Base-by-base conservation (phyloP, 2,888 invertebrate genomes). In the Epinotia bilunana region DNA sequence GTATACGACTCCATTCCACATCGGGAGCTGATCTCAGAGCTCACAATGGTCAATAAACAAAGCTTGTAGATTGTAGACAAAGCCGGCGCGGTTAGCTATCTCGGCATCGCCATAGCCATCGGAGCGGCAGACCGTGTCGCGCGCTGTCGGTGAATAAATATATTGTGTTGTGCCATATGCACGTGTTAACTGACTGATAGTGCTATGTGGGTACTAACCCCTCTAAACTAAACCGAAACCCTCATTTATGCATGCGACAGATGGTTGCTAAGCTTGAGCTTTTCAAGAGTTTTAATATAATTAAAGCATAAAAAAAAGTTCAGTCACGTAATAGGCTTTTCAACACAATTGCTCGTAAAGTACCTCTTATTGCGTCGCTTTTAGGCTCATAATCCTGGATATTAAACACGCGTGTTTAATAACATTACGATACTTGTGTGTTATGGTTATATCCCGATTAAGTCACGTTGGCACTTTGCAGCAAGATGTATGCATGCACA, bases 11-110 rank as follows among this genome's bases (percentile, higher is more conserved):
- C 88, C 87, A 90, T 90, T 88, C 89, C 84, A 82, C 84, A 86
- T 86, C 86, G 86, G 87, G 83, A 86, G 85, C 86, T 86, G 87
- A 89, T 90, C 89, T 87, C 84, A 78, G 77, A 80, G 83, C 84
- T 83, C 82, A 91, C 91, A 92, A 92, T 92, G 86, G 90, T 87
- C 89, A 90, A 91, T 91, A 92, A 92, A 92, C 92, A 91, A 87
- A 88, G 89, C 86, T 84, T 82, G 87, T 86, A 89, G 89, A 89
- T 86, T 83, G 87, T 85, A 89, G 87, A 91, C 90, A 91, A 91
- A 90, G 90, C 89, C 84, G 80, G 86, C 85, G 83, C 74, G 70
- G 64, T 61, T 72, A 58, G 70, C 71, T 84, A 91, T 90, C 91
- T 88, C 85, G 83, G 86, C 88, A 90, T 90, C 91, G 84, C 86